Percentiles rank a stretch among this genome's conserved stretches.
phyloP scores from a whole-genome alignment of 2,113 vertebrate genomes.

The Pelodiscus sinensis region DNA sequence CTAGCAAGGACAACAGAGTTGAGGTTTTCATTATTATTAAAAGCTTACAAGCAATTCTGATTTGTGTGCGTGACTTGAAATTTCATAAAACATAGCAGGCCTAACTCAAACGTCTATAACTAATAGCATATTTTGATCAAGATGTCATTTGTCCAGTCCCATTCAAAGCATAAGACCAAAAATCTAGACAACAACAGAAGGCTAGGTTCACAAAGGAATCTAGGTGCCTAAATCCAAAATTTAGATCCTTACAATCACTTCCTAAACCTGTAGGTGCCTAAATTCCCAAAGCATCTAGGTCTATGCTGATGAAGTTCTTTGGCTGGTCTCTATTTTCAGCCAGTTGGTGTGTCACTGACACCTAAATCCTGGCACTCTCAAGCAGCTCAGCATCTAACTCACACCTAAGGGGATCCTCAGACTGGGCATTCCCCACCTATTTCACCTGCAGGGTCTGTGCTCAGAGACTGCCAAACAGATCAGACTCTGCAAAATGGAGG shows the following conservation, averaged over 20 bases:
- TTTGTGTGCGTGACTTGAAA: neutral
- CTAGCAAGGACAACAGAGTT: constrained; percentile 11
- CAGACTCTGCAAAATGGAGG: neutral
- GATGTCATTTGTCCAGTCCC: neutral
- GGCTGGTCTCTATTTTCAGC: neutral
- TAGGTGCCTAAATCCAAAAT: neutral
- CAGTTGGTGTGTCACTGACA: neutral
- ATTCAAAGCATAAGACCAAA: neutral
- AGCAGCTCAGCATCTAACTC: neutral
- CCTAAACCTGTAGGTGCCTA: neutral
- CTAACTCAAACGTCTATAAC: neutral
- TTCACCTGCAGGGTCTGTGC: neutral
- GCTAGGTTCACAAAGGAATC: neutral
- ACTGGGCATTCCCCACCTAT: neutral
- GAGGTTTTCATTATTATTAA: neutral
- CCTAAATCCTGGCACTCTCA: neutral
- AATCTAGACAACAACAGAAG: neutral
- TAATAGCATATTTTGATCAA: neutral
- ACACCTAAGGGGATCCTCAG: neutral
- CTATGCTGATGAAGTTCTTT: neutral
- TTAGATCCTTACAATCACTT: too few relatives aligned
- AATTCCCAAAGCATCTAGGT: neutral
- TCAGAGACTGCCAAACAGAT: neutral
- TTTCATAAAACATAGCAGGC: neutral
- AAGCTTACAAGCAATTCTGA: neutral